Evolutionary conservation across 2,797 vertebrate genomes (phyloP).

Genomic region (Sparidentex hasta): DNA sequence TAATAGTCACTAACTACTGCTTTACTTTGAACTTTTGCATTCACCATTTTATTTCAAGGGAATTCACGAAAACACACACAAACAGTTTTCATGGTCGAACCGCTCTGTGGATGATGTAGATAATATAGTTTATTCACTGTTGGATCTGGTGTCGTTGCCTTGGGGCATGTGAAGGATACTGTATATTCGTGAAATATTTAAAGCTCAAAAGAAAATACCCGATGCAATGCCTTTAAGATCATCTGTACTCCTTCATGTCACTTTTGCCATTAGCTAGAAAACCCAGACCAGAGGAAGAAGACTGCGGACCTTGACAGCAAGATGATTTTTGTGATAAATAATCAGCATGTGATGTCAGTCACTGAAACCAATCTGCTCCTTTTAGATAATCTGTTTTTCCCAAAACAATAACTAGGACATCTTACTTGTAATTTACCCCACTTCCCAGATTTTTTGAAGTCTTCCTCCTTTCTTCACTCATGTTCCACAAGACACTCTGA

Average conservation of each 20-base stretch:
- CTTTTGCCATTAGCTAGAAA: not conserved
- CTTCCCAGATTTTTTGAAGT: no score
- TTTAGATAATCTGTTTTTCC: no score
- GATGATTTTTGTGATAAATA: not conserved
- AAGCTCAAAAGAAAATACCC: not conserved
- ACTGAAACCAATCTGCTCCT: not conserved
- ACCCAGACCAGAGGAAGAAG: not conserved
- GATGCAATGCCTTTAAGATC: not conserved
- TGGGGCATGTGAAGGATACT: not conserved
- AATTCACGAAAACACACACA: not conserved
- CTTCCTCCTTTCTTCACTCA: no score
- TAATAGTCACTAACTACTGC: conserved; percentile 1
- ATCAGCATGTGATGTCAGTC: not conserved
- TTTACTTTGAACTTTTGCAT: not conserved
- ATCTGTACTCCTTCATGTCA: not conserved
- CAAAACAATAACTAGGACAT: no score
- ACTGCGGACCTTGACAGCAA: not conserved
- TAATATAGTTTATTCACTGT: not conserved
- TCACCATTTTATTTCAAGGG: conserved; percentile 6
- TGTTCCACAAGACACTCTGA: no score
- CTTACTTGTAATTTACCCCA: no score
- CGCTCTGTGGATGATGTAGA: not conserved
- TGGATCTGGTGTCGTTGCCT: not conserved
- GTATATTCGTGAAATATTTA: not conserved
- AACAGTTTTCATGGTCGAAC: not conserved